A percentile compares a stretch with the other conserved stretches of the same genome.
Evolutionary conservation across 1,140 invertebrate genomes (phyloP).

Genomic region (Drosophila ananassae): DNA sequence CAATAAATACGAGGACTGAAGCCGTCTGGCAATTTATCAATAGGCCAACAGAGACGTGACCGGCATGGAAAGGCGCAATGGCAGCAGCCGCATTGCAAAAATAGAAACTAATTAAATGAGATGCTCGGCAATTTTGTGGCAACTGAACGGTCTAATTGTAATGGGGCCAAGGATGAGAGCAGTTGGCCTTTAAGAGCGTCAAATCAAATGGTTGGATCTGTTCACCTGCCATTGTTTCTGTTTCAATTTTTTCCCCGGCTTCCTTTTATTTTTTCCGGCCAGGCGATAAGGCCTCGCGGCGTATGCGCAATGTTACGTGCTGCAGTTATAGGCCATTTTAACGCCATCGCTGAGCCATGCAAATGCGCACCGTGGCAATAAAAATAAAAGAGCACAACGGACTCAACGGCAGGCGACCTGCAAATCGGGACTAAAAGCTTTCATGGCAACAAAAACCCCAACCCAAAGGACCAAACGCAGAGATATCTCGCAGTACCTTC

Average conservation of each 20-base stretch:
- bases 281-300: slow-evolving; percentile 46
- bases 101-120: slow-evolving; percentile 67
- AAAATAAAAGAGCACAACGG: slow-evolving; percentile 23
- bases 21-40: slow-evolving; percentile 60
- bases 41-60: slow-evolving; percentile 59
- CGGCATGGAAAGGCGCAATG: slow-evolving; percentile 20
- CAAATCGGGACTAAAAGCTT: slow-evolving; percentile 58
- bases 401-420: slow-evolving; percentile 10
- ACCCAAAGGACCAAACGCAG: slow-evolving; percentile 2
- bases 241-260: slow-evolving; percentile 1
- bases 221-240: slow-evolving; percentile 14
- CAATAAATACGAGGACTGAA: slow-evolving; percentile 62
- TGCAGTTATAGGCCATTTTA: slow-evolving; percentile 34
- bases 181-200: slow-evolving; percentile 15
- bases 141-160: slow-evolving; percentile 31
- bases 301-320: slow-evolving; percentile 57
- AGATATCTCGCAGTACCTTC: slow-evolving; percentile 3
- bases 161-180: slow-evolving; percentile 3
- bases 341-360: slow-evolving; percentile 38
- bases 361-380: slow-evolving; percentile 35
- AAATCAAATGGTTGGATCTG: slow-evolving; percentile 39
- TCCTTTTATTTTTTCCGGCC: neutral
- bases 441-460: slow-evolving; percentile 46
- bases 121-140: slow-evolving; percentile 38
- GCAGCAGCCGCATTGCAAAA: slow-evolving; percentile 19